These are phyloP conservation scores for Piscicola geometra DNA, from an alignment of 2,888 invertebrate species.

Conservation along the genomic window DNA sequence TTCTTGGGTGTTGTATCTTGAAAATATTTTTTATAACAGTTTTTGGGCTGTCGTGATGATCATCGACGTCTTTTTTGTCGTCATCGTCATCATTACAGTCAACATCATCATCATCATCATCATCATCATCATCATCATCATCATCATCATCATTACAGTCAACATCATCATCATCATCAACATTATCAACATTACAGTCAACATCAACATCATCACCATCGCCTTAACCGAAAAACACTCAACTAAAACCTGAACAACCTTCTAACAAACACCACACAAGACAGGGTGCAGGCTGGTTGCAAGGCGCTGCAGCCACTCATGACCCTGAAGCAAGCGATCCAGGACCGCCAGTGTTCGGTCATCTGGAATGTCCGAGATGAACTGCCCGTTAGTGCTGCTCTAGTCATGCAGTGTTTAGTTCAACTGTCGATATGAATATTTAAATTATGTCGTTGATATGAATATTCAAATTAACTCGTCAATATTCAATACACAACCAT, in stretches of 20 bases:
- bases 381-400: slow-evolving; percentile 79
- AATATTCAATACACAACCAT: no score
- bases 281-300: slow-evolving; percentile 77
- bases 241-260: neutral
- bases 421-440: neutral
- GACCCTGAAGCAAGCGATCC: slow-evolving; percentile 87
- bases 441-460: neutral
- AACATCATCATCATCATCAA: slow-evolving; percentile 18
- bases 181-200: neutral
- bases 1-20: neutral
- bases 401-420: neutral
- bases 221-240: neutral
- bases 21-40: neutral
- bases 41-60: slow-evolving; percentile 8
- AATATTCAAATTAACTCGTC: neutral
- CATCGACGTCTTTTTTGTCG: slow-evolving; percentile 2
- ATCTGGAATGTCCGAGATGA: slow-evolving; percentile 89
- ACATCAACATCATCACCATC: no score
- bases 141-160: slow-evolving; percentile 28
- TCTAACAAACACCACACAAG: slow-evolving; percentile 32
- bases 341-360: slow-evolving; percentile 78
- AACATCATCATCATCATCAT: slow-evolving; percentile 23
- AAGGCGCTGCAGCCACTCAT: slow-evolving; percentile 87
- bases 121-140: slow-evolving; percentile 14
- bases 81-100: slow-evolving; percentile 25